Evolutionary conservation across 2,797 vertebrate genomes (phyloP).

Genomic region (Miichthys miiuy): DNA sequence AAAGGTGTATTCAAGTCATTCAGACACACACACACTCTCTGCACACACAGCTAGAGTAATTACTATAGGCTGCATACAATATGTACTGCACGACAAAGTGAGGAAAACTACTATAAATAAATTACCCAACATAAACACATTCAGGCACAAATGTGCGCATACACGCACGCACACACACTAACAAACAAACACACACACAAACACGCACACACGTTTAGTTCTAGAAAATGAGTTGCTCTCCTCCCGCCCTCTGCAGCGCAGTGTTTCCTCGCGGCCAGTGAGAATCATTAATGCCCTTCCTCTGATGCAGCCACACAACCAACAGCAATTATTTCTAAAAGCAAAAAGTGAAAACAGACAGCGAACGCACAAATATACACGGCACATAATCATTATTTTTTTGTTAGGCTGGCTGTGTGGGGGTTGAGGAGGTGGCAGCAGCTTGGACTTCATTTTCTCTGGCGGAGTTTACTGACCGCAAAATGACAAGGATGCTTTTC

Average conservation of each 20-base stretch:
- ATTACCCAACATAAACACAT: slow-evolving; percentile 61
- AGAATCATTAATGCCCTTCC: slow-evolving; percentile 84
- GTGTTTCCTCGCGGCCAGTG: slow-evolving; percentile 74
- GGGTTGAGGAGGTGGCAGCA: slow-evolving; percentile 65
- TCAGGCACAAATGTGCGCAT: slow-evolving; percentile 32
- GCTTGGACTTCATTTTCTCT: slow-evolving; percentile 78
- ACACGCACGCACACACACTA: not conserved
- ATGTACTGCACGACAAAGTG: slow-evolving; percentile 54
- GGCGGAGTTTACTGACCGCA: slow-evolving; percentile 81
- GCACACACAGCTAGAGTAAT: slow-evolving; percentile 45
- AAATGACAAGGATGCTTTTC: slow-evolving; percentile 83
- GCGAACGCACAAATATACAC: slow-evolving; percentile 76
- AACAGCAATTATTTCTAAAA: slow-evolving; percentile 88
- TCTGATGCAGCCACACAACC: slow-evolving; percentile 81
- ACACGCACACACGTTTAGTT: slow-evolving; percentile 47
- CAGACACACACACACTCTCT: slow-evolving; percentile 40
- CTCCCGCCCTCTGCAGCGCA: slow-evolving; percentile 58
- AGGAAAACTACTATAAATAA: slow-evolving; percentile 62
- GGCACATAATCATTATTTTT: slow-evolving; percentile 81
- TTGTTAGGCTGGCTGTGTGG: slow-evolving; percentile 68
- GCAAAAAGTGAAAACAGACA: slow-evolving; percentile 81
- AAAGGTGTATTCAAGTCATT: slow-evolving; percentile 31
- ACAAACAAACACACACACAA: slow-evolving; percentile 19
- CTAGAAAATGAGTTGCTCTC: slow-evolving; percentile 70
- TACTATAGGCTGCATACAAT: slow-evolving; percentile 60